Base-by-base conservation (phyloP, 2,113 vertebrate genomes). In the Chaetura pelagica region DNA sequence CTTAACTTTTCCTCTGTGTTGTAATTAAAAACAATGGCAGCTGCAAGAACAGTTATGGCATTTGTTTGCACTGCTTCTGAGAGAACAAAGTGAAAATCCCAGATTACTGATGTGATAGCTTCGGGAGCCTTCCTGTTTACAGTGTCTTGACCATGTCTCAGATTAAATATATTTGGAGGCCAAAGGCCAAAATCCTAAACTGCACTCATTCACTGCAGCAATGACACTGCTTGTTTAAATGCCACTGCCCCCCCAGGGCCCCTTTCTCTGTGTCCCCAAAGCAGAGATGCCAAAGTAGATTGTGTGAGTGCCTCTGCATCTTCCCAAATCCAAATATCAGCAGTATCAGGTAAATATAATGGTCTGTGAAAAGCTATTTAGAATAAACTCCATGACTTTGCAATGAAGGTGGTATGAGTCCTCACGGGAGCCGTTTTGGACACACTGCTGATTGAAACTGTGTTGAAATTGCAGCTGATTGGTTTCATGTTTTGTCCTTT, bases 41-140 rank as follows among this genome's bases (percentile, higher is more conserved):
- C 48, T 93, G 52, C 54, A 84, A 81, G 79, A 88, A 48, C n/a
- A 32, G 40, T 49, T 92, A 92, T n/a, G 87, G 57, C 32, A 21
- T 91, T 91, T 86, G 59, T 88, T 93, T 90, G 35, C 1, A 2
- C 73, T 64, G 35, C n/a, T 78, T 77, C 48, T 78, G 73, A 72
- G 62, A 78, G 48, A 92, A 68, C 76, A 89, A 93, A 94, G 61
- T 61, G 34, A 84, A 96, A 96, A 90, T 78, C 57, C 24, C 29
- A 49, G 24, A 67, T 93, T 90, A 84, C 52, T 89, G 61, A 94
- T 78, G 68, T 75, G 68, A 57, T 92, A 81, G 10, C n/a, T 86
- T 84, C 55, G 73, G 64, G 69, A 88, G 24, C 63, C 61, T 93
- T 94, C 61, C 72, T 96, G 64, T 94, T 92, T 92, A 84, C 57